phyloP scores from a whole-genome alignment of 2,797 vertebrate species.

The Hippopotamyrus pictus region DNA sequence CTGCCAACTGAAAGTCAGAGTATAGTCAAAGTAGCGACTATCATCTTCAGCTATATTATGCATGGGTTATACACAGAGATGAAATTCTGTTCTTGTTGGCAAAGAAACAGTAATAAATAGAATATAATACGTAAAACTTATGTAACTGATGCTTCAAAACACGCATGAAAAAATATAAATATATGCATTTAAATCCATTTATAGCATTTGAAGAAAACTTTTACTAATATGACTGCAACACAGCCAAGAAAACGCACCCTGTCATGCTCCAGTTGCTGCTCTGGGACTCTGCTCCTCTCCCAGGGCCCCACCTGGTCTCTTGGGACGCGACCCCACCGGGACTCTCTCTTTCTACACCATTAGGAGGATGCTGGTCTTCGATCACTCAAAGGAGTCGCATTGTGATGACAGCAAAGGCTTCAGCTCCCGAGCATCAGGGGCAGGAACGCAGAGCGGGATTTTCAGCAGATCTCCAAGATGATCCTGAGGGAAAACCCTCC shows the following conservation, averaged over 20 bases:
- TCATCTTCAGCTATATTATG: neutral
- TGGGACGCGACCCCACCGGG: neutral
- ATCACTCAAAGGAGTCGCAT: neutral
- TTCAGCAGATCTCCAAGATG: neutral
- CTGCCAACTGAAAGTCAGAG: neutral
- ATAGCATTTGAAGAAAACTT: neutral
- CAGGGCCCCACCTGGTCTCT: neutral
- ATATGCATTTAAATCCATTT: neutral
- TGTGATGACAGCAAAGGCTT: neutral
- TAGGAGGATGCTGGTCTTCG: neutral
- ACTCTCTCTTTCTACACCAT: neutral
- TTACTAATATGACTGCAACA: neutral
- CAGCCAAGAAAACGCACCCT: neutral
- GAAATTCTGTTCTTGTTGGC: neutral
- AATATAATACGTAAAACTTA: neutral
- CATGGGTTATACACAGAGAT: neutral
- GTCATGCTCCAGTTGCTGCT: neutral
- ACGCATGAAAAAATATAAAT: neutral
- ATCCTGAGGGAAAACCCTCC: neutral
- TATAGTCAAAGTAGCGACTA: too few relatives aligned
- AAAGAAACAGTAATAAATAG: neutral
- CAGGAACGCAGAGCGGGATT: neutral
- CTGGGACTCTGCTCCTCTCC: neutral
- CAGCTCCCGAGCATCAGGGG: neutral
- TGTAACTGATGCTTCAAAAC: neutral